These are phyloP conservation scores for Onychostruthus taczanowskii DNA, from an alignment of 2,113 vertebrate genomes.

Conservation along the genomic window DNA sequence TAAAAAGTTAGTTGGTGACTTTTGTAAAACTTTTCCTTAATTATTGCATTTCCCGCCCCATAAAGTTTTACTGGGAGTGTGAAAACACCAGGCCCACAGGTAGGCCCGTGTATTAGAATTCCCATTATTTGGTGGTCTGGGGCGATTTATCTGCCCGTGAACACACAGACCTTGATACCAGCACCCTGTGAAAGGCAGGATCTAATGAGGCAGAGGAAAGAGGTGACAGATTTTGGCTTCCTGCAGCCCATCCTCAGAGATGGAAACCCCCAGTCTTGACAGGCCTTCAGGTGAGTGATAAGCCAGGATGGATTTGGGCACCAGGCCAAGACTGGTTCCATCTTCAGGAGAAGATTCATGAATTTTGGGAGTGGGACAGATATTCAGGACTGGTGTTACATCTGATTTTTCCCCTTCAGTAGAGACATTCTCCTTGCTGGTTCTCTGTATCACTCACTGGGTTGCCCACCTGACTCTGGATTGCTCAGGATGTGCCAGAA, in stretches of 20 bases:
- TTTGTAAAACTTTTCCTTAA: not conserved
- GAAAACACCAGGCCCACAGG: not conserved
- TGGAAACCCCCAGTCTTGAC: slow-evolving; percentile 58
- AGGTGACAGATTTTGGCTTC: slow-evolving; percentile 63
- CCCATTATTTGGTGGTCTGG: slow-evolving; percentile 27
- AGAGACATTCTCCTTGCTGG: not conserved
- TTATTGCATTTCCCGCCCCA: accelerated
- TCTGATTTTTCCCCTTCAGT: not conserved
- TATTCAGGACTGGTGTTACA: not conserved
- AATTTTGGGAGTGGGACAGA: not conserved
- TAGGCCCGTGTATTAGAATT: not conserved
- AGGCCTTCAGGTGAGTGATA: slow-evolving; percentile 54
- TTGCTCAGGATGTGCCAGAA: not conserved
- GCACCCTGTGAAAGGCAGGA: slow-evolving; percentile 63
- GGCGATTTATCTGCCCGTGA: not conserved
- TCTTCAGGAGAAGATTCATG: not conserved
- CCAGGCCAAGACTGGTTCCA: not conserved
- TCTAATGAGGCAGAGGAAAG: slow-evolving; percentile 57
- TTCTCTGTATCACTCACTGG: not conserved
- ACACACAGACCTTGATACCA: not conserved
- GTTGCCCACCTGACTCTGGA: not conserved
- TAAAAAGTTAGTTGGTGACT: not conserved
- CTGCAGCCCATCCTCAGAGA: slow-evolving; percentile 43
- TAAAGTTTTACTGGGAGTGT: not conserved
- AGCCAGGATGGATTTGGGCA: not conserved